phyloP scores from a whole-genome alignment of 2,113 vertebrate species.

The Ictalurus punctatus region DNA sequence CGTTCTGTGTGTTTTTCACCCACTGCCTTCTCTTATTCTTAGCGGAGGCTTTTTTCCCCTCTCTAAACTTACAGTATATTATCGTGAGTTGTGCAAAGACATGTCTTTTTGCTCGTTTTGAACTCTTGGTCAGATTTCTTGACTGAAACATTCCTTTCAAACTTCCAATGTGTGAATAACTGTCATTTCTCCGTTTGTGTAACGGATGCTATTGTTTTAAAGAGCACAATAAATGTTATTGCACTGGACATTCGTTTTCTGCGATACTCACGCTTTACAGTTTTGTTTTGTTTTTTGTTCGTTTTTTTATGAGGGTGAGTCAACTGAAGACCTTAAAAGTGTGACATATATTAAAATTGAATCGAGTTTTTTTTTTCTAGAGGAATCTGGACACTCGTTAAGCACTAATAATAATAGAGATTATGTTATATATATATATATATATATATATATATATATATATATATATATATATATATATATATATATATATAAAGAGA shows the following conservation, averaged over 20 bases:
- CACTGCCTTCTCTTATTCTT: not conserved
- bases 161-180: not conserved
- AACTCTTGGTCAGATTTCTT: conserved; percentile 1
- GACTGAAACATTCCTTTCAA: conserved; percentile 32
- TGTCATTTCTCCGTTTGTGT: not conserved
- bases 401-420: not conserved
- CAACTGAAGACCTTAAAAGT: not conserved
- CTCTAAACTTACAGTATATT: not conserved
- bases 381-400: not conserved
- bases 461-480: not conserved
- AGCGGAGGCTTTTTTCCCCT: not conserved
- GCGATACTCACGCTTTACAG: not conserved
- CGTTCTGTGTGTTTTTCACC: conserved; percentile 33
- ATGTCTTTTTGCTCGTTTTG: not conserved
- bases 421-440: not conserved
- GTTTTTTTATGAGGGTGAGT: not conserved
- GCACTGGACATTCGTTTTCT: conserved; percentile 2
- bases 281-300: not conserved
- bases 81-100: conserved; percentile 6
- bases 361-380: not conserved
- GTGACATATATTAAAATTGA: not conserved
- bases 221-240: conserved; percentile 42
- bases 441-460: not conserved
- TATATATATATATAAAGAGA: too few species aligned
- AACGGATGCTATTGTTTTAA: conserved; percentile 9